These are phyloP conservation scores for Gobius niger DNA, from an alignment of 2,113 vertebrate genomes.

Conservation along the genomic window DNA sequence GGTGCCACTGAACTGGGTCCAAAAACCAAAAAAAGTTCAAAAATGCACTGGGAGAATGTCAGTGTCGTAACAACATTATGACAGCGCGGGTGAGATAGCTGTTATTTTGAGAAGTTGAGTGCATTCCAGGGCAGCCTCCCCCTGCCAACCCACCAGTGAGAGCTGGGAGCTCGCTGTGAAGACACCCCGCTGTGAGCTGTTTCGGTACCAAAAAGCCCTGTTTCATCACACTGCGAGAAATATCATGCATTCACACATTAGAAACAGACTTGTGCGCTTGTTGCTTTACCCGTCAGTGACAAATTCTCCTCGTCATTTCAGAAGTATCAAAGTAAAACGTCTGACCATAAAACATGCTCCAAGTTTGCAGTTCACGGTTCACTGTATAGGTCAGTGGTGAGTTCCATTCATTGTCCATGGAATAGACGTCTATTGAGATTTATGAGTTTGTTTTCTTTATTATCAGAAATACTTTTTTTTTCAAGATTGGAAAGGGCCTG, in stretches of 20 bases:
- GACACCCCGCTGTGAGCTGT: background rate
- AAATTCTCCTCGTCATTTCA: no score
- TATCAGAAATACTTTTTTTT: no score
- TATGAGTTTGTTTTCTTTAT: no score
- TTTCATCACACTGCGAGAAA: background rate
- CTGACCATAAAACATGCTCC: no score
- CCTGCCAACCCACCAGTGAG: background rate
- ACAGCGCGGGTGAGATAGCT: background rate
- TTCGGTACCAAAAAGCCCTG: background rate
- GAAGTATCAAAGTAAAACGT: no score
- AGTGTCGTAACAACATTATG: background rate
- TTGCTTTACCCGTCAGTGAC: no score
- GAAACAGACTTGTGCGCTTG: background rate
- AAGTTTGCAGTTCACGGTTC: no score
- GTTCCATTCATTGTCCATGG: no score
- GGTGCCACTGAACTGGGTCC: background rate
- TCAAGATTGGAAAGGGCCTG: no score
- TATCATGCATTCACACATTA: background rate
- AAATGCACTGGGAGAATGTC: background rate
- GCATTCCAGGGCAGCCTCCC: background rate
- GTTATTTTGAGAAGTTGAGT: slow-evolving; percentile 1
- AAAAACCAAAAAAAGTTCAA: background rate
- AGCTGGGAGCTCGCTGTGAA: background rate
- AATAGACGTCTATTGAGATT: no score
- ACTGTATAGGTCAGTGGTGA: no score